phyloP scores from a whole-genome alignment of 2,888 invertebrate genomes.

The Gari tellinella region DNA sequence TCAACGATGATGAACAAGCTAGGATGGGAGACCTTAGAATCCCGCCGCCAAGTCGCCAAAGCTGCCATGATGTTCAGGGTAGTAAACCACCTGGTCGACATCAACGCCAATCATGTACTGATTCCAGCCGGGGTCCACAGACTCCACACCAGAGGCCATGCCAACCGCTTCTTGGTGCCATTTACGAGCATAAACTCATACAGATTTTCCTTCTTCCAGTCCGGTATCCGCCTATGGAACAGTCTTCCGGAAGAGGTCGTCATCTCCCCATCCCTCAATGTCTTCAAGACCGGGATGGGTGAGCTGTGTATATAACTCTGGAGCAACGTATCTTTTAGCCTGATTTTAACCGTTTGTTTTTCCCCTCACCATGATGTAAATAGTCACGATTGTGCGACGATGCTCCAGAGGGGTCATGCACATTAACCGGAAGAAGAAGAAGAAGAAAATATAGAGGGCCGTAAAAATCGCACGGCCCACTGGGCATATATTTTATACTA shows the following conservation, averaged over 20 bases:
- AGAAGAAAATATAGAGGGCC: no score
- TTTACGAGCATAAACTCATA: conserved; percentile 6
- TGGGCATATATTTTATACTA: no score
- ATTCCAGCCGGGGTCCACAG: conserved; percentile 2
- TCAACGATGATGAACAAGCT: conserved; percentile 33
- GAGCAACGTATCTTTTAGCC: background rate
- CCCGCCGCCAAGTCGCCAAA: conserved; percentile 17
- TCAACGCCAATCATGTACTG: conserved; percentile 2
- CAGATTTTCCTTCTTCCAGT: conserved; percentile 4
- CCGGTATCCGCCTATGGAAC: conserved; percentile 11
- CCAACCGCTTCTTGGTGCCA: conserved; percentile 13
- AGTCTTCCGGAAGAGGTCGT: conserved; percentile 4
- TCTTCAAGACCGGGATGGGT: conserved; percentile 12
- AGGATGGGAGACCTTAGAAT: conserved; percentile 13
- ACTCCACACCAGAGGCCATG: conserved; percentile 19
- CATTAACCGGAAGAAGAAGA: conserved; percentile 21
- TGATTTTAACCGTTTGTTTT: background rate
- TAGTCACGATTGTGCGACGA: conserved; percentile 11
- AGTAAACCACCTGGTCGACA: conserved; percentile 4
- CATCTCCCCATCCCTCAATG: conserved; percentile 6
- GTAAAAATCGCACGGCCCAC: no score
- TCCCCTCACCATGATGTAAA: background rate
- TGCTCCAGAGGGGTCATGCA: conserved; percentile 14
- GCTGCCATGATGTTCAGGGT: conserved; percentile 29
- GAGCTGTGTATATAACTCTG: background rate